Evolutionary conservation across 2,888 invertebrate species (phyloP).

Genomic region (Anagyrus pseudococci): DNA sequence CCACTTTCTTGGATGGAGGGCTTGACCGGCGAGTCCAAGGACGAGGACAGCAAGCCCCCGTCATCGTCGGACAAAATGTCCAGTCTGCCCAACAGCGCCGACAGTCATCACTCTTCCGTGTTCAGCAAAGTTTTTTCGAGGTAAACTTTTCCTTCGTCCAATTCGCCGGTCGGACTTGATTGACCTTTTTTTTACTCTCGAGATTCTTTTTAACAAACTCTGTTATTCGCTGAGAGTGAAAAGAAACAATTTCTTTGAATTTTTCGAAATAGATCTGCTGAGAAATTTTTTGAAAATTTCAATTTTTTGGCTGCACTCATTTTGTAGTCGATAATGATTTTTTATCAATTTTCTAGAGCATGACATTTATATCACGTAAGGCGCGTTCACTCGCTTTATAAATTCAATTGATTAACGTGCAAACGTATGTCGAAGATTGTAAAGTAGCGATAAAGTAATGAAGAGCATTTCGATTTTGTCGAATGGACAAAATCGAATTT

Average conservation of each 20-base stretch:
- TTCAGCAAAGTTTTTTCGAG: conserved; percentile 93
- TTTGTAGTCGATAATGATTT: conserved; percentile 11
- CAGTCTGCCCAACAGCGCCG: conserved; percentile 68
- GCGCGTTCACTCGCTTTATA: conserved; percentile 17
- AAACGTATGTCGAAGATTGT: not conserved
- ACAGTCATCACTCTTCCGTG: conserved; percentile 75
- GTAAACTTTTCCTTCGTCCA: conserved; percentile 61
- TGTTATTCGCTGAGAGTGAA: conserved; percentile 1
- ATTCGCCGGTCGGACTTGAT: not conserved
- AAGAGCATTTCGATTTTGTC: conserved; percentile 9
- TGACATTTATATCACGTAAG: conserved; percentile 22
- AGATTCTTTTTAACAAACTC: conserved; percentile 14
- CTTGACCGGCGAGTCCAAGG: conserved; percentile 75
- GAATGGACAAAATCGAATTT: conserved; percentile 13
- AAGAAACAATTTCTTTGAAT: conserved; percentile 9
- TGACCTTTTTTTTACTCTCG: conserved; percentile 18
- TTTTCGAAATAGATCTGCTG: conserved; percentile 24
- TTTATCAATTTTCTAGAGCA: conserved; percentile 27
- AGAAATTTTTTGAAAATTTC: conserved; percentile 14
- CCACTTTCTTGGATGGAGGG: conserved; percentile 93
- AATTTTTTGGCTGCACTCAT: conserved; percentile 23
- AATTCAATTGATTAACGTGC: conserved; percentile 12
- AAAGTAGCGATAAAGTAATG: conserved; percentile 2
- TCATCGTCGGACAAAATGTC: conserved; percentile 66
- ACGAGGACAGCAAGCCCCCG: conserved; percentile 66